phyloP scores from a whole-genome alignment of 2,797 vertebrate species.

The Scyliorhinus canicula region DNA sequence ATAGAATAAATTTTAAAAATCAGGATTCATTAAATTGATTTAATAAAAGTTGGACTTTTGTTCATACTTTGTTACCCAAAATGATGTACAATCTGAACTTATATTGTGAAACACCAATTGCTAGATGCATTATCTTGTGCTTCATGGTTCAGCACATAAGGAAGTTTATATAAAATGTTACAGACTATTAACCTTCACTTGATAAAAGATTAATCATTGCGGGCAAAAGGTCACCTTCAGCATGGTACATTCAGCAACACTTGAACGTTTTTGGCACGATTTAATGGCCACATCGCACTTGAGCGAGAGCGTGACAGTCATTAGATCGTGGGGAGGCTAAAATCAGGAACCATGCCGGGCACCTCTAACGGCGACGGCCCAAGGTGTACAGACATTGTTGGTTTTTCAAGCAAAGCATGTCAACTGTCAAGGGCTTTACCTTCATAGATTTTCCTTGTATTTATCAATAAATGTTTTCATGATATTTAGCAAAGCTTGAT shows the following conservation, averaged over 20 bases:
- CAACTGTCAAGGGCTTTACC: background rate
- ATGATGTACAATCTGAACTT: background rate
- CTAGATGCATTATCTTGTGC: background rate
- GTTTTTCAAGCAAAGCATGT: background rate
- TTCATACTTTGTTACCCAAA: background rate
- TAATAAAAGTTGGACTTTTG: background rate
- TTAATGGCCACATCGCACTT: too few species aligned
- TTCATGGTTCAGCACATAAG: background rate
- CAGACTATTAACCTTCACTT: background rate
- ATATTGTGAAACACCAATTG: background rate
- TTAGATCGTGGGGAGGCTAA: too few species aligned
- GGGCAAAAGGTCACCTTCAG: background rate
- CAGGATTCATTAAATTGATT: background rate
- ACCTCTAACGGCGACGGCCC: too few species aligned
- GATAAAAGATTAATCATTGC: constrained; percentile 2
- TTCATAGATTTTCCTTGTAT: background rate
- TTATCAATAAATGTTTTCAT: too few species aligned
- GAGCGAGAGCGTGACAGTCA: too few species aligned
- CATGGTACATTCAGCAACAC: background rate
- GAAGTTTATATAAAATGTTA: background rate
- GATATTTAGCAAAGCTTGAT: background rate
- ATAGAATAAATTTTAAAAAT: background rate
- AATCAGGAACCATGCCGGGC: too few species aligned
- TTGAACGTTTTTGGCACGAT: too few species aligned
- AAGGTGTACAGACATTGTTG: too few species aligned